Evolutionary conservation across 2,113 vertebrate genomes (phyloP), one percentile per base, ranked within the genome.

Genomic region (Grallaria varia): DNA sequence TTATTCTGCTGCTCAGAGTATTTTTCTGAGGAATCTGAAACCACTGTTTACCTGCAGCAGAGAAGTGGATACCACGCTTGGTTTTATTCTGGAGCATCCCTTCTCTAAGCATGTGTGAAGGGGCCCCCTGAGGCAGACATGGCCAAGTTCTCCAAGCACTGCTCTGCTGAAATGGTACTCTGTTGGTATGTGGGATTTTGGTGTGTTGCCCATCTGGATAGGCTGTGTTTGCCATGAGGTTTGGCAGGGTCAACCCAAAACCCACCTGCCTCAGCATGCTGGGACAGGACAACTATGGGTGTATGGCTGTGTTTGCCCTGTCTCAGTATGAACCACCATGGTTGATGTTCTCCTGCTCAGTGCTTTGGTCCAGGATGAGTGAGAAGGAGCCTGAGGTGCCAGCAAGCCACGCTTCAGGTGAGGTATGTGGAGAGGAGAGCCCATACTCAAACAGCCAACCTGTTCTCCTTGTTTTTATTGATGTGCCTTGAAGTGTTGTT

Each of bases 321-420:
- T 28, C 5, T 9, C 40, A 58, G 84, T 7, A 14, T 6, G 9
- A 89, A 27, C 39, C 1, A 3, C 50, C 1, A 0, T 3, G 5
- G 24, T 0, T 72, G 52, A 37, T 4, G 1, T 49, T 53, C 24
- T 55, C 37, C 45, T 64, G 39, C 30, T 53, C 52, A 25, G 4
- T 1, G 9, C 22, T 75, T 23, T 78, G 47, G 28, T n/a, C 62
- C 47, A 63, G 52, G 42, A 59, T n/a, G 47, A 52, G 8, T 7
- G 18, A 75, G 79, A 30, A 89, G 37, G n/a, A 69, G n/a, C 20
- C 58, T 2, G 4, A 49, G 52, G 13, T 67, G 28, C 50, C 49
- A 58, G 14, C 0, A 1, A 67, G 21, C 31, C 27, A 3, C 0
- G 8, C 17, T 53, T 58, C 1, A 2, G 20, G 39, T 35, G 40